Conservation (phyloP, 2,888 invertebrate genomes). For the Dasysyrphus tricinctus region DNA sequence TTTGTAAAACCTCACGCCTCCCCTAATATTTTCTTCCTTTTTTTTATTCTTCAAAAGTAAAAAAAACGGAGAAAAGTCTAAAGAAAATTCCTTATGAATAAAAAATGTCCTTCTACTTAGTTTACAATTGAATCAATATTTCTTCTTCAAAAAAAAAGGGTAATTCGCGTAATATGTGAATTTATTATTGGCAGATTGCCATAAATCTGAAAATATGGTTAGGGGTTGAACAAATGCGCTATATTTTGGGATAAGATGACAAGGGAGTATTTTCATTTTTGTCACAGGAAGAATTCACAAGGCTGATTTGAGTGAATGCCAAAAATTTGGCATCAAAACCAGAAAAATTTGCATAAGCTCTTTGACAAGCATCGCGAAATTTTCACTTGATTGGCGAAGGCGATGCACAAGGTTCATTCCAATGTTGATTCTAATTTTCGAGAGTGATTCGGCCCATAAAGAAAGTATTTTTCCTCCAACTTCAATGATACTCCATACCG, state of each 20-base stretch:
- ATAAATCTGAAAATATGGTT: slow-evolving; percentile 63
- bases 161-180: slow-evolving; percentile 76
- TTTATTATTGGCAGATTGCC: slow-evolving; percentile 75
- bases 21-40: slow-evolving; percentile 41
- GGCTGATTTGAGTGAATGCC: slow-evolving; percentile 20
- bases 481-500: background rate
- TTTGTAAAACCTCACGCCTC: slow-evolving; percentile 46
- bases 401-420: slow-evolving; percentile 37
- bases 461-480: slow-evolving; percentile 53
- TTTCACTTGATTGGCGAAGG: slow-evolving; percentile 53
- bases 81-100: slow-evolving; percentile 69
- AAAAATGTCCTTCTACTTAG: slow-evolving; percentile 70
- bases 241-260: background rate
- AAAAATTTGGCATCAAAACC: slow-evolving; percentile 37
- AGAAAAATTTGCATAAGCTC: slow-evolving; percentile 70
- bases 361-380: slow-evolving; percentile 67
- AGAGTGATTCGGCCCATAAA: slow-evolving; percentile 71
- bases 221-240: slow-evolving; percentile 33
- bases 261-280: slow-evolving; percentile 47
- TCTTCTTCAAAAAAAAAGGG: slow-evolving; percentile 66
- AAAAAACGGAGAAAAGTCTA: slow-evolving; percentile 32
- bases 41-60: slow-evolving; percentile 58
- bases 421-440: slow-evolving; percentile 68
- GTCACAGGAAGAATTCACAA: background rate
- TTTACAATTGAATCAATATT: slow-evolving; percentile 74